A percentile compares a stretch with the other conserved stretches of the same genome.
phyloP scores from a whole-genome alignment of 2,113 vertebrate genomes.

The Peromyscus maniculatus region DNA sequence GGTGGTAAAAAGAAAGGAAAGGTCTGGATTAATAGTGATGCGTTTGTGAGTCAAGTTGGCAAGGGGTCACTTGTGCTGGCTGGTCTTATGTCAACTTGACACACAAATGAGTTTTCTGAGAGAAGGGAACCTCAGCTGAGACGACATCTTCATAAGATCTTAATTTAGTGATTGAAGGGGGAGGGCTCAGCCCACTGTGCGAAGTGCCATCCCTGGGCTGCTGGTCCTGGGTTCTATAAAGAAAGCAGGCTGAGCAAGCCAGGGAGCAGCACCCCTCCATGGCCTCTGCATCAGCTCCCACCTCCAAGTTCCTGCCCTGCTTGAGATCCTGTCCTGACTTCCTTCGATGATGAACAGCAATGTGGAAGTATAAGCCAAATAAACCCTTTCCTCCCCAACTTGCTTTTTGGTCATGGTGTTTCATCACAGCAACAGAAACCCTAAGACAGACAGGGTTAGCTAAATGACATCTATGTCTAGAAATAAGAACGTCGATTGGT shows the following conservation, averaged over 20 bases:
- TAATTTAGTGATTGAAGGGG: too few relatives aligned
- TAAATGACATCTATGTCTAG: neutral
- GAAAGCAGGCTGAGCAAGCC: neutral
- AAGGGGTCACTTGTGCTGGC: neutral
- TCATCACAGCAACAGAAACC: neutral
- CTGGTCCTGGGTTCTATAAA: neutral
- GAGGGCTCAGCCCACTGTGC: neutral
- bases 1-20: neutral
- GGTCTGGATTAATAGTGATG: neutral
- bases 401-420: neutral
- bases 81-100: neutral
- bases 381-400: neutral
- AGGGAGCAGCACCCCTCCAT: neutral
- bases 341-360: neutral
- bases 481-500: constrained; percentile 5
- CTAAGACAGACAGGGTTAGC: neutral
- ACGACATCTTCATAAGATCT: neutral
- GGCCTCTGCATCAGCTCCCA: neutral
- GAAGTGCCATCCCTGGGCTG: too few relatives aligned
- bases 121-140: neutral
- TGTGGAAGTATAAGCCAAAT: neutral
- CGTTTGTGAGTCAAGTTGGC: neutral
- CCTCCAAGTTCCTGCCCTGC: neutral
- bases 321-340: neutral
- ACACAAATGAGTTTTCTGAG: neutral